A percentile compares a stretch with the other conserved stretches of the same genome.
Conservation (phyloP, 2,797 vertebrate species). For the Silurus aristotelis region DNA sequence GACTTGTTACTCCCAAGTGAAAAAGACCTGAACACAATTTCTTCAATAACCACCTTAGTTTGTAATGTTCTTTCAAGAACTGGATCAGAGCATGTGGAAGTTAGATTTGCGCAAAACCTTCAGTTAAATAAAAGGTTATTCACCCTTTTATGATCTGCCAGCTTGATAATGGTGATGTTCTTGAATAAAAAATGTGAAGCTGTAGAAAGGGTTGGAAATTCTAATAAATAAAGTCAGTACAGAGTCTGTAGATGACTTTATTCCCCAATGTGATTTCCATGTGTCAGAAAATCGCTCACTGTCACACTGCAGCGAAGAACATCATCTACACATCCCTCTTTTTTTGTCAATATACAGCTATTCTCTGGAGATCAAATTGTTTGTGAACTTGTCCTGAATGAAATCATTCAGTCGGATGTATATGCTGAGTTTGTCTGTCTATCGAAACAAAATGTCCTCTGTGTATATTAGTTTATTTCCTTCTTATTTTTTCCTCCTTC, state of each 20-base stretch:
- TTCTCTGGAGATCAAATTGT: not conserved
- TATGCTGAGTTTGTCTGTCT: not conserved
- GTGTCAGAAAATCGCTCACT: slow-evolving; percentile 7
- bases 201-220: not conserved
- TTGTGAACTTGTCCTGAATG: not conserved
- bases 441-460: not conserved
- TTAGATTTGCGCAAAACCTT: not conserved
- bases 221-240: slow-evolving; percentile 11
- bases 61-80: not conserved
- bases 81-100: not conserved
- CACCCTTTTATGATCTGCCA: not conserved
- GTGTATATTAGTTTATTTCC: not conserved
- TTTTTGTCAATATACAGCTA: not conserved
- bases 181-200: slow-evolving; percentile 22
- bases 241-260: slow-evolving; percentile 1
- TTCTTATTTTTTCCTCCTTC: not conserved
- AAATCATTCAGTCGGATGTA: not conserved
- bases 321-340: not conserved
- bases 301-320: not conserved
- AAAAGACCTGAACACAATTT: not conserved
- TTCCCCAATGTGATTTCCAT: slow-evolving; percentile 4
- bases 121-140: slow-evolving; percentile 6
- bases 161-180: not conserved
- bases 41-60: not conserved
- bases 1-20: not conserved